These are phyloP conservation scores for Apamea sordens DNA, from an alignment of 2,888 invertebrate species.

Conservation along the genomic window DNA sequence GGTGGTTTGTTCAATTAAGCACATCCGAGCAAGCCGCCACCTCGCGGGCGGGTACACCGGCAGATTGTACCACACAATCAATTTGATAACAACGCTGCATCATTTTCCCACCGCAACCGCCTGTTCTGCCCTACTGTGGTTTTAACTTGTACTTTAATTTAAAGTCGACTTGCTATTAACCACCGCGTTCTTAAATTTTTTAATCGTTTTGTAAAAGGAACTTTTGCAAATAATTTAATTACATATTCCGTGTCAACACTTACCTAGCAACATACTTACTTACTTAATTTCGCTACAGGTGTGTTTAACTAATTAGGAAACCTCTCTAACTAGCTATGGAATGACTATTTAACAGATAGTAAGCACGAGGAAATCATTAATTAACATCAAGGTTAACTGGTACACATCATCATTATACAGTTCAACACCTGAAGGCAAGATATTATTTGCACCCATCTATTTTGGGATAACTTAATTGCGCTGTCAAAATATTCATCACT, in stretches of 20 bases:
- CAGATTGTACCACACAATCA: conserved; percentile 66
- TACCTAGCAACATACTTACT: background rate
- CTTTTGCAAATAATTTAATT: background rate
- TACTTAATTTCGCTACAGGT: too few species aligned
- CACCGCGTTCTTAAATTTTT: background rate
- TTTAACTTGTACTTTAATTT: conserved; percentile 26
- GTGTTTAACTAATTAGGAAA: background rate
- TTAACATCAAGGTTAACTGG: conserved; percentile 40
- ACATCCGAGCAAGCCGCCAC: conserved; percentile 73
- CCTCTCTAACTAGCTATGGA: background rate
- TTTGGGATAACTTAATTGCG: conserved; percentile 76
- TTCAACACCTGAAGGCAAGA: conserved; percentile 61
- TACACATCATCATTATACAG: conserved; percentile 10
- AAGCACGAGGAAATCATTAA: conserved; percentile 51
- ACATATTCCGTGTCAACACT: background rate
- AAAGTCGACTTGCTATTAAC: conserved; percentile 3
- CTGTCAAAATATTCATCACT: conserved; percentile 82
- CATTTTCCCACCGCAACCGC: conserved; percentile 47
- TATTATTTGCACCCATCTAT: conserved; percentile 67
- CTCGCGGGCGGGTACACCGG: conserved; percentile 66
- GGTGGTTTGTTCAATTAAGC: conserved; percentile 84
- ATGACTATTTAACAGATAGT: conserved; percentile 1
- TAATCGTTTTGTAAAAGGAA: background rate
- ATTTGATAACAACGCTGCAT: conserved; percentile 71
- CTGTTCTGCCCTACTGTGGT: conserved; percentile 33